Conservation (phyloP, 37 sponge, comb jelly and placozoan species). For the Theonella swinhoei region DNA sequence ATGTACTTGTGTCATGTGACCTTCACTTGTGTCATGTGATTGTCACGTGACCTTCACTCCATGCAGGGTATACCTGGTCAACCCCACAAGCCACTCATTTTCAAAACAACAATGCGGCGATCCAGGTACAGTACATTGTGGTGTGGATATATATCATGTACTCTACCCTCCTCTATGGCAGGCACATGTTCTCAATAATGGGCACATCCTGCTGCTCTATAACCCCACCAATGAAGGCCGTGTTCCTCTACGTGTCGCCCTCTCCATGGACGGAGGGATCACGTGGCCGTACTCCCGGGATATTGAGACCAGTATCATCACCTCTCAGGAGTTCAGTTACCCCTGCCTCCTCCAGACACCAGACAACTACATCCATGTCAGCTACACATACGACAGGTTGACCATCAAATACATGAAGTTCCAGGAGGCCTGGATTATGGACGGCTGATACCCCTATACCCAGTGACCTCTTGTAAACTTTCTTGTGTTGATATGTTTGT, state of each 20-base stretch:
- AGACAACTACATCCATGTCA: conserved; percentile 68
- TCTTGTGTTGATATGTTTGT: no score
- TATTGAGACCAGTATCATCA: conserved; percentile 28
- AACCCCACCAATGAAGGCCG: conserved; percentile 62
- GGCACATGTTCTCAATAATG: conserved; percentile 49
- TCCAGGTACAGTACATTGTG: no score
- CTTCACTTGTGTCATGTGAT: not conserved
- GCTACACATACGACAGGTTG: conserved; percentile 63
- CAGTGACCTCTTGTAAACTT: no score
- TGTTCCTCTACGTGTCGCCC: conserved; percentile 46
- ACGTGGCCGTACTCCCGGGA: conserved; percentile 64
- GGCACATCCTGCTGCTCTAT: conserved; percentile 48
- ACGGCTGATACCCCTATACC: not conserved
- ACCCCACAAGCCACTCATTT: conserved; percentile 28
- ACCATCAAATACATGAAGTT: conserved; percentile 71
- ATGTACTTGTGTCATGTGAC: not conserved
- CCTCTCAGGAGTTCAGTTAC: conserved; percentile 69
- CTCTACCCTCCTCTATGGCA: no score
- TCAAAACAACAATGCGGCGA: conserved; percentile 79
- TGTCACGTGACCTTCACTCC: not conserved
- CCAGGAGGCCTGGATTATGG: conserved; percentile 62
- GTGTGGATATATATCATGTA: no score
- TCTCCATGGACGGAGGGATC: conserved; percentile 69
- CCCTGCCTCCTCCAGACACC: conserved; percentile 62
- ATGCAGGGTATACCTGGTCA: conserved; percentile 36